Percentiles rank a stretch among this genome's conserved stretches.
Evolutionary conservation across 2,888 invertebrate genomes (phyloP).

Genomic region (Cremastinae sp.): DNA sequence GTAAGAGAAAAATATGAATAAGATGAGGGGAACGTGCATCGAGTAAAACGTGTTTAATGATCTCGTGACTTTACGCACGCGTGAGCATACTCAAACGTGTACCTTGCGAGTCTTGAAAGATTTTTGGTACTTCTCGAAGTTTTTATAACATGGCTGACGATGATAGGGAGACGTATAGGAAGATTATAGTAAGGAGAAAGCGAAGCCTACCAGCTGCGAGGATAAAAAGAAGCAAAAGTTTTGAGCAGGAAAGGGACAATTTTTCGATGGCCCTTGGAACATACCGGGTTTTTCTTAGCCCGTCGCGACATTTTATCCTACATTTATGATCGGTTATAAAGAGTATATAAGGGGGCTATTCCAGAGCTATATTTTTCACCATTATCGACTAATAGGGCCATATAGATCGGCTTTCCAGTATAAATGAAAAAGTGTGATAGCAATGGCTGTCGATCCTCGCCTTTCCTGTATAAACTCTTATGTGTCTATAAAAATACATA

Average conservation of each 20-base stretch:
- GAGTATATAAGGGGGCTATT: constrained; percentile 69
- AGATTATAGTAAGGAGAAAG: constrained; percentile 29
- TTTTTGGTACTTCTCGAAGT: constrained; percentile 27
- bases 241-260: background rate
- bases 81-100: background rate
- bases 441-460: constrained; percentile 15
- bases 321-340: constrained; percentile 72
- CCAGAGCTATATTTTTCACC: constrained; percentile 69
- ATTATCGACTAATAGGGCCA: constrained; percentile 73
- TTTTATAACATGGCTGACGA: constrained; percentile 42
- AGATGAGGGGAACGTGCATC: background rate
- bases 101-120: background rate
- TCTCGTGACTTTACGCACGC: constrained; percentile 7
- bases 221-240: constrained; percentile 13
- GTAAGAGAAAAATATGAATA: constrained; percentile 18
- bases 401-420: constrained; percentile 69
- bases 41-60: constrained; percentile 31
- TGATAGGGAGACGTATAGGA: constrained; percentile 3
- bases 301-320: constrained; percentile 72
- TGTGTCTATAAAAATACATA: background rate
- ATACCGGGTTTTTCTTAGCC: constrained; percentile 59
- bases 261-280: constrained; percentile 38
- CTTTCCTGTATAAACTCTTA: background rate
- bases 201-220: constrained; percentile 40
- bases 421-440: constrained; percentile 71